phyloP scores from a whole-genome alignment of 1,140 invertebrate species.

The Brachionus sp. region DNA sequence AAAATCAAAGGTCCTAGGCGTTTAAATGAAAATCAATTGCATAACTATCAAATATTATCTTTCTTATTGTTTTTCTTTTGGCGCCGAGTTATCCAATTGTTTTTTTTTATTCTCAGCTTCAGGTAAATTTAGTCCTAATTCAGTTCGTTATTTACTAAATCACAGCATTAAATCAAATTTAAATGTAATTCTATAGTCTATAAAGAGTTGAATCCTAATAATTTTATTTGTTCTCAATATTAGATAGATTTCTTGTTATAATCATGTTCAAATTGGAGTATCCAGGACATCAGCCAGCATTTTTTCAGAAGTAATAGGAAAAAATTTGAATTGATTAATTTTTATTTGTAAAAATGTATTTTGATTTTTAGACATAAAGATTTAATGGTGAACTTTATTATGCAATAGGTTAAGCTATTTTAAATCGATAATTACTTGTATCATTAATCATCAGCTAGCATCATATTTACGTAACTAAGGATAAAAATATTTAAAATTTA shows the following conservation, averaged over 20 bases:
- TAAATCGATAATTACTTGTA: not conserved
- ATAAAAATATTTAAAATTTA: not conserved
- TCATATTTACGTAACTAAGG: not conserved
- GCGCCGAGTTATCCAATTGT: not conserved
- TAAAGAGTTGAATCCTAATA: not conserved
- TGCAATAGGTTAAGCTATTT: not conserved
- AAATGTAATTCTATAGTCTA: not conserved
- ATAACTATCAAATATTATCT: not conserved
- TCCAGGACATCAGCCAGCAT: not conserved
- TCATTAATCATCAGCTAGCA: conserved; percentile 16
- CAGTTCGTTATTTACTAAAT: not conserved
- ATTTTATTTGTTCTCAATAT: not conserved
- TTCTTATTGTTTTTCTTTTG: not conserved
- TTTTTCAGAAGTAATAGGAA: too few relatives aligned
- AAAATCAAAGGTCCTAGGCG: not conserved
- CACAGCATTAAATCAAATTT: not conserved
- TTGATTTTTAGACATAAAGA: too few relatives aligned
- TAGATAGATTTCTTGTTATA: not conserved
- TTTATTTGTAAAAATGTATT: not conserved
- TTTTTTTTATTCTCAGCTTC: not conserved
- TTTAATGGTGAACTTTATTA: not conserved
- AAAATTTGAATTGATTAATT: too few relatives aligned
- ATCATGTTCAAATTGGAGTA: not conserved
- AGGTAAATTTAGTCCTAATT: not conserved
- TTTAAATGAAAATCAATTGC: not conserved